Conservation (phyloP, 2,888 invertebrate genomes). For the Dolichopus griseipennis region DNA sequence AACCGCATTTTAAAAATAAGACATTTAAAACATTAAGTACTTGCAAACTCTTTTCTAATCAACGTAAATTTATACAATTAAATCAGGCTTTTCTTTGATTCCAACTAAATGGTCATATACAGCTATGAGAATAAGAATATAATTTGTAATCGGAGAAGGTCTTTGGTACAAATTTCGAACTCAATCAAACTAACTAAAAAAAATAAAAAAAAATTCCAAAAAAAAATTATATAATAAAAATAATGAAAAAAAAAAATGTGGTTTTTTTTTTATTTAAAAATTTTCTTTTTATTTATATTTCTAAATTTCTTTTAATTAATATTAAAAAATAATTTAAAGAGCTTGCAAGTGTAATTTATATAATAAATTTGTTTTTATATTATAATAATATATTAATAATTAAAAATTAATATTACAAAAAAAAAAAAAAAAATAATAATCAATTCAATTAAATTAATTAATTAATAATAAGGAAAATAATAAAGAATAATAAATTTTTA, state of each 20-base stretch:
- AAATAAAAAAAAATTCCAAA: background rate
- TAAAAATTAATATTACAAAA: slow-evolving; percentile 19
- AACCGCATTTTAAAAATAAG: too few species aligned
- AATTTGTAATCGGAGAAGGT: too few species aligned
- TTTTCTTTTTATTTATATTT: background rate
- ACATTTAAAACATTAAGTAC: too few species aligned
- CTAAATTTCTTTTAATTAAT: background rate
- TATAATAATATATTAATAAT: slow-evolving; percentile 24
- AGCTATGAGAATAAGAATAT: too few species aligned
- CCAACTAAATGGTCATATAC: too few species aligned
- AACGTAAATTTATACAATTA: too few species aligned
- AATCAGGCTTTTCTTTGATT: too few species aligned
- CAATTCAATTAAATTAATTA: too few species aligned
- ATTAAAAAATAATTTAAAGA: background rate
- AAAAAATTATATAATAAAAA: slow-evolving; percentile 16
- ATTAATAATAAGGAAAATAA: too few species aligned
- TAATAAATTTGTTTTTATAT: slow-evolving; percentile 34
- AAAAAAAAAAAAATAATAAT: background rate
- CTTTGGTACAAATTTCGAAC: too few species aligned
- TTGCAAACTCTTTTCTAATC: too few species aligned
- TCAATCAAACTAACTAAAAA: too few species aligned
- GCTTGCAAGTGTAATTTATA: slow-evolving; percentile 18
- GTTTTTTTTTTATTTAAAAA: slow-evolving; percentile 15
- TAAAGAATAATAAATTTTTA: background rate
- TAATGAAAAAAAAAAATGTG: slow-evolving; percentile 17